A percentile compares a stretch with the other conserved stretches of the same genome.
phyloP scores from a whole-genome alignment of 2,888 invertebrate species.

The Papilio gigon region DNA sequence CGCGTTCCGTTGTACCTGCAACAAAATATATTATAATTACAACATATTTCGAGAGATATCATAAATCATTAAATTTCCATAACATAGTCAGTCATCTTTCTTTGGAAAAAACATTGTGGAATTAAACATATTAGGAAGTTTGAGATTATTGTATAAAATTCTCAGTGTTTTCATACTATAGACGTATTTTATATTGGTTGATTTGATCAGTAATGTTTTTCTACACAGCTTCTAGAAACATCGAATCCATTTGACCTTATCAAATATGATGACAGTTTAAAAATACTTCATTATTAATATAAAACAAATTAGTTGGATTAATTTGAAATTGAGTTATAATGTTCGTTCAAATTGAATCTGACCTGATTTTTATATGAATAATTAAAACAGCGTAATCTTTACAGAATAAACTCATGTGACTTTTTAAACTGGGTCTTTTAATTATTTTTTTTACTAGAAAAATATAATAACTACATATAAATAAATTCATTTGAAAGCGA shows the following conservation, averaged over 20 bases:
- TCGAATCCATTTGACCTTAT: no score
- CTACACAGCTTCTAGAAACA: no score
- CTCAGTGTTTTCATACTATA: no score
- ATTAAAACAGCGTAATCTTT: background rate
- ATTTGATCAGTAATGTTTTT: no score
- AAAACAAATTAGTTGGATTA: background rate
- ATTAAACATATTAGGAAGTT: no score
- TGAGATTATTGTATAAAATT: no score
- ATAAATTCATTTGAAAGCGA: background rate
- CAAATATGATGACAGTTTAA: background rate
- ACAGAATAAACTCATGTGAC: background rate
- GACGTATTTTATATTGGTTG: no score
- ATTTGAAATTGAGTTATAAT: constrained; percentile 7
- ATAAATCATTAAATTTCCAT: no score
- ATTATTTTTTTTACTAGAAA: constrained; percentile 3
- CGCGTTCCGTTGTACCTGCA: constrained; percentile 95
- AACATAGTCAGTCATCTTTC: no score
- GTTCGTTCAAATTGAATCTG: constrained; percentile 1
- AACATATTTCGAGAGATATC: no score
- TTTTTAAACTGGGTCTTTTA: background rate
- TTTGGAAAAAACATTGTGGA: no score
- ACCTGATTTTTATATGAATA: background rate
- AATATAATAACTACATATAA: background rate
- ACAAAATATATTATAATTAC: constrained; percentile 29
- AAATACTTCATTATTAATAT: background rate